Evolutionary conservation across 2,797 vertebrate species (phyloP), one percentile per base, ranked within the genome.

Genomic region (Poecile montanus): DNA sequence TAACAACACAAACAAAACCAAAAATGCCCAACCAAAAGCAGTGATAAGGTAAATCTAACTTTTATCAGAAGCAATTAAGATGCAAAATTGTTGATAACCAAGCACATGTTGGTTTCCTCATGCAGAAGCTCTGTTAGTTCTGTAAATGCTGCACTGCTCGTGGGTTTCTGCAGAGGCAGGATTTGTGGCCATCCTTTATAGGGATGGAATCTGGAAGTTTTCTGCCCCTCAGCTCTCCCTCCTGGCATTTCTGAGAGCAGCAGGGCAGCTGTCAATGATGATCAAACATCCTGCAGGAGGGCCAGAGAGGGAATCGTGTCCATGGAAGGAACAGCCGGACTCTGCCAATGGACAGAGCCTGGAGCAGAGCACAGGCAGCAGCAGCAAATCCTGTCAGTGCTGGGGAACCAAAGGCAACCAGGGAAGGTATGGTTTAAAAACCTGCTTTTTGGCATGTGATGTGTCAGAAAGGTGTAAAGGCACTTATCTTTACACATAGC

Each of bases 1-100:
- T 2, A 16, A 3, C 4, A 19, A 2, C 2, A 7, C 2, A 21
- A 40, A 20, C n/a, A 32, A 40, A 27, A 8, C 5, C 5, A 9
- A 74, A n/a, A 36, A 18, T 2, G 1, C 18, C 18, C 9, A 50
- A 60, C 8, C 15, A 50, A 42, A 79, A 20, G 26, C 47, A 70
- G n/a, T 25, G 44, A 48, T 11, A 57, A 65, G 26, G 21, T 50
- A 61, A 74, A 89, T 26, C 4, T 27, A 14, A 67, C 57, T 79
- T 60, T 40, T 32, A 23, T 13, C 12, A 21, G 23, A 66, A 74
- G 9, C 9, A 40, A 1, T 1, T 15, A 26, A 50, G 14, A 21
- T 57, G 29, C 48, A 34, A 32, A 80, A 15, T 0, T 29, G 14
- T 11, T 76, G 30, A 18, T 30, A 16, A 72, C 17, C 2, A 14